Base-by-base conservation (phyloP, 2,888 invertebrate genomes). In the Nowickia ferox region DNA sequence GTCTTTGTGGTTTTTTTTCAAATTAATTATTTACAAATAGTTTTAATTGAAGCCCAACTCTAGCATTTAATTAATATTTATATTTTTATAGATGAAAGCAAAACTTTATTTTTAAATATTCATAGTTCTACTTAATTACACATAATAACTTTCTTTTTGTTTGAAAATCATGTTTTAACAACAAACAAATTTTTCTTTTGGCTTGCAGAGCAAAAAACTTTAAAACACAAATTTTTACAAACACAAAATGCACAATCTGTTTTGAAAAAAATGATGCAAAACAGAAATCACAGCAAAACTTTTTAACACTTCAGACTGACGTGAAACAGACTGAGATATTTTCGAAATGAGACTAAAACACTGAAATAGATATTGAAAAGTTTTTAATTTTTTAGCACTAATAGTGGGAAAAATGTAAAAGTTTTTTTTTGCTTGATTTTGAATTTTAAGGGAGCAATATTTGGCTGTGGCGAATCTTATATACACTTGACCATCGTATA, bases 151-250 rank as follows among this genome's bases (percentile, higher is more conserved):
- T 42, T 17, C 5, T 1, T 6, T 30, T 53, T 10, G 11, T n/a
- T n/a, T 42, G 13, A 9, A 53, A 22, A 19, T 11, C 46, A 17
- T 30, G 13, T 44, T 59, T 57, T 1, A 44, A 44, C 17, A 44
- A 51, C 61, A 42, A 76, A 6, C 38, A 66, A 22, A 74, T 10
- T 61, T 0, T 40, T 19, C 2, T 42, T 19, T 42, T 51, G 63
- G 19, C 19, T 51, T 44, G 19, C n/a, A 79, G 61, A 13, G 42
- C n/a, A 71, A 63, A 19, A 74, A 66, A 81, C 17, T 74, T 80
- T n/a, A 59, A 59, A 74, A 19, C 40, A 57, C 51, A 65, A 51
- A 9, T 66, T 66, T 9, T 19, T 61, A 61, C 48, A 51, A 78
- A 74, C 51, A 57, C 19, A 46, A 68, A 57, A 74, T 59, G 66